Evolutionary conservation across 2,113 vertebrate genomes (phyloP), one percentile per base, ranked within the genome.

Genomic region (Nanger granti): DNA sequence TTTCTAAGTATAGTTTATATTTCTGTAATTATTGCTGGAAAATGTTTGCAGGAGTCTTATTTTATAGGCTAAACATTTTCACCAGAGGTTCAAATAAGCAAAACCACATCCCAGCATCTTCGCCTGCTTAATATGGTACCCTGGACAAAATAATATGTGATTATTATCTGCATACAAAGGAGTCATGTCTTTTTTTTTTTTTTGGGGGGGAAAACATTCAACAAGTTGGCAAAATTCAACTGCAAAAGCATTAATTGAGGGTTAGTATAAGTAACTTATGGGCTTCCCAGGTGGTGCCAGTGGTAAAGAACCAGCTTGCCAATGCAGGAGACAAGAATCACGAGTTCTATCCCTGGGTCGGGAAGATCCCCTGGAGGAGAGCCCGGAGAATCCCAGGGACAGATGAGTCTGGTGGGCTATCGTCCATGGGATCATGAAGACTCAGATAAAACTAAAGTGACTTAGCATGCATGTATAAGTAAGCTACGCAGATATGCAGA

Each of bases 1-100:
- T 86, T 80, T 64, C 24, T 41, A 89, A 95, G 89, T 91, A 20
- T 59, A 84, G 28, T 93, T 93, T 97, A 9, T 97, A 86, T 96
- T 93, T 95, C 66, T 66, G 26, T 92, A 83, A 55, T 83, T 87
- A 57, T 54, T 10, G 26, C 54, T 86, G n/a, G 17, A 84, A 91
- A 87, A 87, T 97, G 7, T 86, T 93, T 89, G 7, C 11, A 86
- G n/a, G 29, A 83, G 18, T 8, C 54, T 91, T 66, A 83, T 54
- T 92, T 89, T 93, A 82, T 55, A 64, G 11, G 29, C 4, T 97
- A 95, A 76, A 76, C 2, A 79, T 89, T 90, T 93, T 97, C 69
- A 62, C 20, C 34, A 92, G 41, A 55, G 26, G 4, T 84, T 95
- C 41, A 47, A 52, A 92, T 52, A 82, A 92, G 69, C 62, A 60